Percentiles rank a stretch among this genome's conserved stretches.
These are phyloP conservation scores for Ypsolopha sequella DNA, from an alignment of 2,888 invertebrate species.

Conservation along the genomic window DNA sequence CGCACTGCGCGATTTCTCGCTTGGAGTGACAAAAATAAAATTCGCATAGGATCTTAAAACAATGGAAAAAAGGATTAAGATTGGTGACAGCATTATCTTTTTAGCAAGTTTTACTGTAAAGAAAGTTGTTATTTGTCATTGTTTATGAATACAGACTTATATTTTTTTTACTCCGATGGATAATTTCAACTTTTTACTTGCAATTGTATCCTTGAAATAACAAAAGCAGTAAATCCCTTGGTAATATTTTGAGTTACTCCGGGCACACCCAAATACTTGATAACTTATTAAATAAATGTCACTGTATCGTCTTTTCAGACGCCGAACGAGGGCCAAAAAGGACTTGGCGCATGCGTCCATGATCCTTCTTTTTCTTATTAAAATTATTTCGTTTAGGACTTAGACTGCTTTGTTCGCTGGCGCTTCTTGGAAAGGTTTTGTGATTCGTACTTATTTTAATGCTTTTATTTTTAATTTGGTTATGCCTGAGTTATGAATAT, in stretches of 20 bases:
- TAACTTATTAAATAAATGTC: conserved; percentile 15
- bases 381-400: no score
- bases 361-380: conserved; percentile 9
- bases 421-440: no score
- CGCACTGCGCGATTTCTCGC: no score
- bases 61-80: not conserved
- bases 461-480: no score
- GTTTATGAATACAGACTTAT: not conserved
- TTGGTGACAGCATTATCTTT: not conserved
- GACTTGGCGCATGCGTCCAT: conserved; percentile 15
- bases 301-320: conserved; percentile 2
- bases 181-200: no score
- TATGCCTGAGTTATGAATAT: no score
- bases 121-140: not conserved
- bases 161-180: not conserved
- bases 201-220: no score
- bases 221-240: no score
- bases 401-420: no score
- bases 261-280: conserved; percentile 3
- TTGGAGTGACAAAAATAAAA: no score
- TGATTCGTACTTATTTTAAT: no score
- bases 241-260: no score
- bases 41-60: not conserved
- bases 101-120: not conserved
- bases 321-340: conserved; percentile 10